These are phyloP conservation scores for Tipula vernalis DNA, from an alignment of 2,888 invertebrate genomes.

Conservation along the genomic window DNA sequence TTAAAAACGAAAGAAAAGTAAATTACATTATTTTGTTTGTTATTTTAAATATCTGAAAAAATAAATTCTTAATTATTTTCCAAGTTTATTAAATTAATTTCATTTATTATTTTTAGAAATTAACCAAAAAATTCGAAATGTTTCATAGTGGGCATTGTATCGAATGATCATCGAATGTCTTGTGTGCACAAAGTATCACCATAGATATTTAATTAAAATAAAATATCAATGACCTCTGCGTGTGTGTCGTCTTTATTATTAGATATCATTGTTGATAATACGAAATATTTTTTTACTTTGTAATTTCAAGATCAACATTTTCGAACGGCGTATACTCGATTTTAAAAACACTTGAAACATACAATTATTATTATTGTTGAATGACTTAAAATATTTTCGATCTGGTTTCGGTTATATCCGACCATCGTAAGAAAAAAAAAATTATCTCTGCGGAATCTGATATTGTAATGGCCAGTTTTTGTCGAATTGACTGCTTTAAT, in stretches of 20 bases:
- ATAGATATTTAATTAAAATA: background rate
- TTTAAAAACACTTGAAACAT: background rate
- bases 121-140: background rate
- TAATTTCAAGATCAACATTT: background rate
- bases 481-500: too few species aligned
- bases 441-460: too few species aligned
- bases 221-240: background rate
- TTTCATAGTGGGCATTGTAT: background rate
- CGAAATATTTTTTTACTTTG: background rate
- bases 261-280: background rate
- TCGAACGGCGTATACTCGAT: too few species aligned
- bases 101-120: background rate
- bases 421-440: too few species aligned
- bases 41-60: background rate
- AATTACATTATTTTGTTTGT: background rate
- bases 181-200: background rate
- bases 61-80: background rate
- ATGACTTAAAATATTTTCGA: background rate
- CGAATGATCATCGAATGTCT: background rate
- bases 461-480: too few species aligned
- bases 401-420: background rate
- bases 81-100: background rate
- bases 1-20: background rate
- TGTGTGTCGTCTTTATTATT: background rate
- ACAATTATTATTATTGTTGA: background rate